Percentiles rank a stretch among this genome's conserved stretches.
phyloP scores from a whole-genome alignment of 2,797 vertebrate species.

The Periophthalmus magnuspinnatus region DNA sequence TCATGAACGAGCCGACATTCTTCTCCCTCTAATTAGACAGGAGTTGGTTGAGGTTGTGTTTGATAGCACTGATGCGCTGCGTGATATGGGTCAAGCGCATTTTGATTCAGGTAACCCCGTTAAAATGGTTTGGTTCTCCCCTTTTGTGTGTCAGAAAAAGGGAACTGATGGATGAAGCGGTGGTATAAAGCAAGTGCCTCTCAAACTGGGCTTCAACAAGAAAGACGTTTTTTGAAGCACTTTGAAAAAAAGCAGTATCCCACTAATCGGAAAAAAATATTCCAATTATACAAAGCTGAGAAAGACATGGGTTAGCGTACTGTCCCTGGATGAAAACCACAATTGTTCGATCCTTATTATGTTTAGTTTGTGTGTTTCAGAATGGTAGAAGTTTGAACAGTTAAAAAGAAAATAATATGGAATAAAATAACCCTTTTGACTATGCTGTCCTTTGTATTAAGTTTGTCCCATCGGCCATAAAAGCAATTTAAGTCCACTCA shows the following conservation, averaged over 20 bases:
- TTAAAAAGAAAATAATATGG: not conserved
- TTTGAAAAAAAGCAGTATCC: no score
- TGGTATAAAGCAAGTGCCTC: not conserved
- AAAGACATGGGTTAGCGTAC: not conserved
- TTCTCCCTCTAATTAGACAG: constrained; percentile 11
- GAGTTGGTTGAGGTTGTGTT: not conserved
- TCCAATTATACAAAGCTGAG: not conserved
- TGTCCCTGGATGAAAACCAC: not conserved
- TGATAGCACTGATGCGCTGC: not conserved
- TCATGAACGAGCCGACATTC: constrained; percentile 8
- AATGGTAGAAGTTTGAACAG: not conserved
- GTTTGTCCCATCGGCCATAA: not conserved
- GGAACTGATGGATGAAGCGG: not conserved
- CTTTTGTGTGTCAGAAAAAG: not conserved
- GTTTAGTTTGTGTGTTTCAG: not conserved
- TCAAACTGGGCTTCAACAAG: not conserved
- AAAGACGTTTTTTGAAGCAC: not conserved
- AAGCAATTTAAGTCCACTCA: no score
- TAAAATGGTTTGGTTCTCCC: not conserved
- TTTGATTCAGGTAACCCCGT: not conserved
- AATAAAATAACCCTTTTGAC: not conserved
- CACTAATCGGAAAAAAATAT: not conserved
- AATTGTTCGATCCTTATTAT: not conserved
- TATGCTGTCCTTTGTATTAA: not conserved
- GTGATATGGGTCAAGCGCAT: constrained; percentile 1